phyloP scores from a whole-genome alignment of 2,888 invertebrate genomes.

The Oxystoma pomonae region DNA sequence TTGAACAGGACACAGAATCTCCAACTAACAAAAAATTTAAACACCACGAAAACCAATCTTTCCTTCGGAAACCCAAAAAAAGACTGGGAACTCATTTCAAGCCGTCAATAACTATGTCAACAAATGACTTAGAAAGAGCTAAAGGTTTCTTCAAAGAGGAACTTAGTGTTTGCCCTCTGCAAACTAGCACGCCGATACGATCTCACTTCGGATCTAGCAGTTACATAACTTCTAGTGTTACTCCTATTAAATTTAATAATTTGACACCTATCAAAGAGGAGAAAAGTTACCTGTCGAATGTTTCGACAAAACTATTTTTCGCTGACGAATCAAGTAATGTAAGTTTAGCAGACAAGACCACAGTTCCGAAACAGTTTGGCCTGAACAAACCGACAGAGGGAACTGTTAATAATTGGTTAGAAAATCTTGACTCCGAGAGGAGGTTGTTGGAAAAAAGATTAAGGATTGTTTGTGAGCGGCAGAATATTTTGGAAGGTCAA shows the following conservation, averaged over 20 bases:
- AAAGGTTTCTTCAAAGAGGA: slow-evolving; percentile 33
- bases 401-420: slow-evolving; percentile 22
- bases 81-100: slow-evolving; percentile 36
- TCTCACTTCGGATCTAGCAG: neutral
- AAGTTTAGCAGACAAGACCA: neutral
- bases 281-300: neutral
- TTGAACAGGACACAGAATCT: neutral
- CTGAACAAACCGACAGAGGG: slow-evolving; percentile 23
- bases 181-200: slow-evolving; percentile 12
- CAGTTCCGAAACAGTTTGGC: slow-evolving; percentile 2
- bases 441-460: slow-evolving; percentile 35
- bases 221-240: no score
- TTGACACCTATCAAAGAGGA: slow-evolving; percentile 16
- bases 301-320: neutral
- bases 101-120: slow-evolving; percentile 36
- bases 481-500: slow-evolving; percentile 20
- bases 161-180: neutral
- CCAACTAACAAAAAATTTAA: neutral
- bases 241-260: slow-evolving; percentile 9
- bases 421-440: slow-evolving; percentile 32
- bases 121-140: slow-evolving; percentile 35
- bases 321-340: neutral
- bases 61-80: slow-evolving; percentile 25
- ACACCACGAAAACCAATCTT: neutral
- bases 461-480: slow-evolving; percentile 26